phyloP scores from a whole-genome alignment of 2,888 invertebrate genomes.

The Dysmachus trigonus region DNA sequence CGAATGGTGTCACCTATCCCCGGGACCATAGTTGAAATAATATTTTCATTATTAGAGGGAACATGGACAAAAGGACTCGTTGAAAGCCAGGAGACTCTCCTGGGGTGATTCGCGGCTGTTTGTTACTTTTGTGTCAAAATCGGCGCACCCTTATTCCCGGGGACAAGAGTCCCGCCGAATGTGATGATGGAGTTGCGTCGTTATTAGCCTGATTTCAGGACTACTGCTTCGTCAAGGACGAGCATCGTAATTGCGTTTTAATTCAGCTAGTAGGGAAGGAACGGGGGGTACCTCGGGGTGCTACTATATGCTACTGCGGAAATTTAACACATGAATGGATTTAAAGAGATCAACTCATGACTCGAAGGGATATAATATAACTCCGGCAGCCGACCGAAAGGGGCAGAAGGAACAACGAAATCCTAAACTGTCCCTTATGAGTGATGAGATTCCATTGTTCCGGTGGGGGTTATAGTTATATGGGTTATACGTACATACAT shows the following conservation, averaged over 20 bases:
- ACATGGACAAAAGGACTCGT: constrained; percentile 25
- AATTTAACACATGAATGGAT: constrained; percentile 33
- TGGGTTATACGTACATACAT: no score
- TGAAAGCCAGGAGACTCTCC: not conserved
- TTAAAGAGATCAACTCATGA: constrained; percentile 19
- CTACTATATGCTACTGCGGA: not conserved
- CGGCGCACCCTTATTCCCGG: not conserved
- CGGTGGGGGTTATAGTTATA: not conserved
- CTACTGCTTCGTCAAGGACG: constrained; percentile 1
- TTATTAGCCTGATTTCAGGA: constrained; percentile 37
- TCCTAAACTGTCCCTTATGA: not conserved
- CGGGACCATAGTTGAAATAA: constrained; percentile 28
- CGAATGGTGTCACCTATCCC: not conserved
- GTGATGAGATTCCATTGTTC: constrained; percentile 22
- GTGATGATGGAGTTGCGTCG: not conserved
- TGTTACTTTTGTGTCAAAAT: constrained; percentile 32
- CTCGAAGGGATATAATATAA: not conserved
- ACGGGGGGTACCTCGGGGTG: not conserved
- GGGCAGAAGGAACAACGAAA: not conserved
- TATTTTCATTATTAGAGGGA: constrained; percentile 45
- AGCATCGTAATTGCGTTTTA: constrained; percentile 42
- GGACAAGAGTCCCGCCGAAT: not conserved
- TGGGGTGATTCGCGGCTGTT: constrained; percentile 8
- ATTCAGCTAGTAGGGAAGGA: not conserved
- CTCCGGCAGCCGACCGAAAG: not conserved